Percentiles rank a stretch among this genome's conserved stretches.
Evolutionary conservation across 2,888 invertebrate genomes (phyloP).

Genomic region (Anorthoa munda): DNA sequence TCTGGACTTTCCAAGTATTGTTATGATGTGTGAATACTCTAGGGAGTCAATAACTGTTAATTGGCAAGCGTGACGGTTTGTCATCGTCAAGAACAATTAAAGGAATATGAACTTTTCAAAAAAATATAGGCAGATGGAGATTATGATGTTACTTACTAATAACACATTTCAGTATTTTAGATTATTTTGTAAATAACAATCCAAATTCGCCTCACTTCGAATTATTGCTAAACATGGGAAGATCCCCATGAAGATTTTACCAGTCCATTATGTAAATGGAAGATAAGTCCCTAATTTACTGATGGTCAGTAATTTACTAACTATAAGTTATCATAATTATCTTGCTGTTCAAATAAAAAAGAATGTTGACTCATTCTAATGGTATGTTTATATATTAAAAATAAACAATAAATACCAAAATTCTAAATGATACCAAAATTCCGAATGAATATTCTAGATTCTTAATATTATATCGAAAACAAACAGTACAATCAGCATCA

Average conservation of each 20-base stretch:
- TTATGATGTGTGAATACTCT: conserved; percentile 74
- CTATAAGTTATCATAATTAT: background rate
- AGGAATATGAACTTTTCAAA: background rate
- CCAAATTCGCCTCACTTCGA: background rate
- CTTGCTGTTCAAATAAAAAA: background rate
- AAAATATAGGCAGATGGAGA: background rate
- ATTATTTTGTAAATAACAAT: background rate
- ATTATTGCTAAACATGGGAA: background rate
- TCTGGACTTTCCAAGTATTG: conserved; percentile 77
- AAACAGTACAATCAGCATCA: conserved; percentile 8
- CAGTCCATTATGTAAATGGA: conserved; percentile 6
- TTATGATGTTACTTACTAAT: background rate
- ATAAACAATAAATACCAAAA: background rate
- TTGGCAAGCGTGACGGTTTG: conserved; percentile 69
- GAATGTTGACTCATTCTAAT: background rate
- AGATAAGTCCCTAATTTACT: background rate
- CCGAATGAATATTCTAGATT: too few species aligned
- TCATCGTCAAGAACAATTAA: conserved; percentile 36
- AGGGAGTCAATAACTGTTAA: conserved; percentile 77
- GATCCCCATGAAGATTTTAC: background rate
- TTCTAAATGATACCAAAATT: background rate
- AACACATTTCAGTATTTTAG: background rate
- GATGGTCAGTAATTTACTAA: conserved; percentile 3
- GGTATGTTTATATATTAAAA: background rate
- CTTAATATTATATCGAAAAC: background rate